Percentiles rank a stretch among this genome's conserved stretches.
phyloP scores from a whole-genome alignment of 2,888 invertebrate genomes.

The Monoplex corrugatus region DNA sequence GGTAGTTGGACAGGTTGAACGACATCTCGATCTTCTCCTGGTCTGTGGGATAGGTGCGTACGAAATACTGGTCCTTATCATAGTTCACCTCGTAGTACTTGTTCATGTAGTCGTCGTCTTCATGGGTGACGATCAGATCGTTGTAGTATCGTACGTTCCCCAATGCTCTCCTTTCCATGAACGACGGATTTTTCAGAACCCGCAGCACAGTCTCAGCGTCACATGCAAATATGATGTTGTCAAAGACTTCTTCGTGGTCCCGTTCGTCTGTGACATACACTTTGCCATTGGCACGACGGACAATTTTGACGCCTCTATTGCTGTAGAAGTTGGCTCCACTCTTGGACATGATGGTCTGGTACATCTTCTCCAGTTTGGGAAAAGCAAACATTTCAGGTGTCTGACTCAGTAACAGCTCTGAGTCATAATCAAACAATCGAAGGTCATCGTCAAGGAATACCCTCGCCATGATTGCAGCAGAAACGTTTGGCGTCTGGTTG shows the following conservation, averaged over 20 bases:
- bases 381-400: slow-evolving; percentile 75
- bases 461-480: slow-evolving; percentile 72
- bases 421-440: slow-evolving; percentile 71
- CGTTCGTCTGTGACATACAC: slow-evolving; percentile 65
- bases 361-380: slow-evolving; percentile 71
- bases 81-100: slow-evolving; percentile 70
- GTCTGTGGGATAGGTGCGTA: slow-evolving; percentile 66
- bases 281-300: slow-evolving; percentile 57
- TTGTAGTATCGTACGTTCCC: slow-evolving; percentile 73
- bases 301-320: slow-evolving; percentile 60
- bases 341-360: slow-evolving; percentile 65
- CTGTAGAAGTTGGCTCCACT: slow-evolving; percentile 60
- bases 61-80: slow-evolving; percentile 71
- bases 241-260: slow-evolving; percentile 63
- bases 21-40: slow-evolving; percentile 74
- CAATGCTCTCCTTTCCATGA: slow-evolving; percentile 66
- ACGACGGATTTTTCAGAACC: slow-evolving; percentile 65
- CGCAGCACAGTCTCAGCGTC: slow-evolving; percentile 72
- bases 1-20: slow-evolving; percentile 73
- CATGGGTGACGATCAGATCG: slow-evolving; percentile 73
- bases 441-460: slow-evolving; percentile 74
- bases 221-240: slow-evolving; percentile 73
- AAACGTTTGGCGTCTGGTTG: slow-evolving; percentile 73
- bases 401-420: slow-evolving; percentile 67
- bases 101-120: slow-evolving; percentile 72